Conservation (phyloP, 2,888 invertebrate genomes). For the Drosophila glabriapex region DNA sequence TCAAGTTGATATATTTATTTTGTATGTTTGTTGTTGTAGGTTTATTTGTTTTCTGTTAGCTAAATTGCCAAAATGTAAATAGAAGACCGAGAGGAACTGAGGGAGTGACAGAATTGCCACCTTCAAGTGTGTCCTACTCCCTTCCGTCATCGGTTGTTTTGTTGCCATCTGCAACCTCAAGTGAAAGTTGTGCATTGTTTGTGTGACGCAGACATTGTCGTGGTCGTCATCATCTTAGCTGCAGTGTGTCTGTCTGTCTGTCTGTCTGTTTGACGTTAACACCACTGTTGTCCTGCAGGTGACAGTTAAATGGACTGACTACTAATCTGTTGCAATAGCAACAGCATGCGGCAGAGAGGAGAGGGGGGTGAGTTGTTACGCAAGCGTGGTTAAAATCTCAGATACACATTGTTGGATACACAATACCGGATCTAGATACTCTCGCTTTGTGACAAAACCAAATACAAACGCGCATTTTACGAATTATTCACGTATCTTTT, state of each 20-base stretch:
- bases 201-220: conserved; percentile 31
- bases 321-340: conserved; percentile 61
- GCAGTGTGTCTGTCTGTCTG: conserved; percentile 31
- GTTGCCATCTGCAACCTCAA: not conserved
- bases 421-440: not conserved
- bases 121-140: not conserved
- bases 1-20: not conserved
- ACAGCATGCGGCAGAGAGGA: not conserved
- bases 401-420: conserved; percentile 5
- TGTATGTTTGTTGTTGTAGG: not conserved
- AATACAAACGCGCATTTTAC: conserved; percentile 9
- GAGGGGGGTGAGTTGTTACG: not conserved
- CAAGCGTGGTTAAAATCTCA: conserved; percentile 22
- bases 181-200: not conserved
- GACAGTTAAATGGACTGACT: conserved; percentile 75
- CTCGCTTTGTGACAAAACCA: not conserved
- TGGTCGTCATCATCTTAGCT: conserved; percentile 51
- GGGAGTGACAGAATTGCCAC: not conserved
- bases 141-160: not conserved
- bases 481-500: conserved; percentile 8
- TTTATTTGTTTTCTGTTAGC: conserved; percentile 3
- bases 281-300: conserved; percentile 52
- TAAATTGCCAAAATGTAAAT: conserved; percentile 11
- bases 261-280: not conserved
- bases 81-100: not conserved